A percentile compares a stretch with the other conserved stretches of the same genome.
Conservation (phyloP, 2,888 invertebrate species). For the Andrena minutula region DNA sequence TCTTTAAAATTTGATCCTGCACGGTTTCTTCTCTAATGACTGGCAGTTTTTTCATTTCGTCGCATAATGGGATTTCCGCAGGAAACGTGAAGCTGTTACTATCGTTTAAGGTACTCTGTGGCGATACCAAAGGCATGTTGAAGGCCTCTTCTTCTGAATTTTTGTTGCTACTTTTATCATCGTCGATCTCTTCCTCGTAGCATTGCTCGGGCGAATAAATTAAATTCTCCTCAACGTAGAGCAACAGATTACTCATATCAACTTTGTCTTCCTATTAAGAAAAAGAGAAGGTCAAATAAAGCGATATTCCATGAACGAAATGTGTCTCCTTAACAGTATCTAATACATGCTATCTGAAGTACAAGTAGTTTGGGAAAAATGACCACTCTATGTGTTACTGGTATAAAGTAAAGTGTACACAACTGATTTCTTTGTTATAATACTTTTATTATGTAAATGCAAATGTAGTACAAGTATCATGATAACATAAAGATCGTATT, state of each 20-base stretch:
- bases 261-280: slow-evolving; percentile 65
- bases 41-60: neutral
- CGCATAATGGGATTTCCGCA: neutral
- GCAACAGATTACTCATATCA: slow-evolving; percentile 62
- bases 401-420: slow-evolving; percentile 57
- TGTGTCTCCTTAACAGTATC: neutral
- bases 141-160: neutral
- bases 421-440: slow-evolving; percentile 33
- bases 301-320: slow-evolving; percentile 28
- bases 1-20: neutral
- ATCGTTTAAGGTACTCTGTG: slow-evolving; percentile 35
- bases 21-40: neutral
- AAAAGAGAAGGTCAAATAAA: slow-evolving; percentile 56
- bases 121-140: slow-evolving; percentile 39
- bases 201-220: slow-evolving; percentile 34
- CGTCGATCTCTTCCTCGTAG: slow-evolving; percentile 31
- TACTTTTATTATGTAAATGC: slow-evolving; percentile 57
- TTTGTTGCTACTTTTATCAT: neutral
- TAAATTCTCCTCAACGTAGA: slow-evolving; percentile 59
- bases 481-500: slow-evolving; percentile 70
- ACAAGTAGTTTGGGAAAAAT: slow-evolving; percentile 72
- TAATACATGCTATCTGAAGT: neutral
- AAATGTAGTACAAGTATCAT: slow-evolving; percentile 31
- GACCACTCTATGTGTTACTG: slow-evolving; percentile 63
- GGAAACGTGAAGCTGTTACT: slow-evolving; percentile 4